Base-by-base conservation (phyloP, 2,888 invertebrate species). In the Prosapia bicincta region DNA sequence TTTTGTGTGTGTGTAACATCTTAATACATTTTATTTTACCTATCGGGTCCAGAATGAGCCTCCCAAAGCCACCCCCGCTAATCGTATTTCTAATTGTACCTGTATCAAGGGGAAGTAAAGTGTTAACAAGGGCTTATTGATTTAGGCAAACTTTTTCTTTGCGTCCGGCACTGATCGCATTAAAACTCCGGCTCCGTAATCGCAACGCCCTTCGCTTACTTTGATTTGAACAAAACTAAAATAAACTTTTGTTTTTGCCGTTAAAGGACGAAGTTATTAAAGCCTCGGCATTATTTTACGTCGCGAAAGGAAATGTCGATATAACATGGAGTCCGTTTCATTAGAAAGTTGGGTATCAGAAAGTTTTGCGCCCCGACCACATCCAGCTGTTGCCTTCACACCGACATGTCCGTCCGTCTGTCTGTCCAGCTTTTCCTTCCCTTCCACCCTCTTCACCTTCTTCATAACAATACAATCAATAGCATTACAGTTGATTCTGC, bases 311-410 rank as follows among this genome's bases (percentile, higher is more conserved):
- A 54, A 54, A 54, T 9, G n/a, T 54, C 54, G 54, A 54, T 54
- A 54, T 54, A 54, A 20, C 54, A 20, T 20, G 43, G 75, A 71
- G 74, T 38, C 74, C 66, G 69, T 74, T 74, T 74, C 74, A 74
- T 74, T 74, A 74, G 74, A 74, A 74, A 74, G 74, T 74, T 74
- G 69, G 54, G 74, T 30, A 65, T 69, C 74, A 74, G 74, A 74
- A 74, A 74, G 74, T 74, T 74, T 69, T 74, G 74, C 70, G 71
- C 65, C 32, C 43, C 71, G 28, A 20, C 65, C 65, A 32, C 28
- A 30, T 30, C 67, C 71, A 65, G 69, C 72, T 54, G 71, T 71
- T 75, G 66, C 67, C 66, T 72, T 69, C 26, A n/a, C 38, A 32
- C 25, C 67, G 20, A 54, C 54, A 54, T 54, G 43, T 71, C 71